Conservation (phyloP, 2,113 vertebrate genomes). For the Bufo bufo region DNA sequence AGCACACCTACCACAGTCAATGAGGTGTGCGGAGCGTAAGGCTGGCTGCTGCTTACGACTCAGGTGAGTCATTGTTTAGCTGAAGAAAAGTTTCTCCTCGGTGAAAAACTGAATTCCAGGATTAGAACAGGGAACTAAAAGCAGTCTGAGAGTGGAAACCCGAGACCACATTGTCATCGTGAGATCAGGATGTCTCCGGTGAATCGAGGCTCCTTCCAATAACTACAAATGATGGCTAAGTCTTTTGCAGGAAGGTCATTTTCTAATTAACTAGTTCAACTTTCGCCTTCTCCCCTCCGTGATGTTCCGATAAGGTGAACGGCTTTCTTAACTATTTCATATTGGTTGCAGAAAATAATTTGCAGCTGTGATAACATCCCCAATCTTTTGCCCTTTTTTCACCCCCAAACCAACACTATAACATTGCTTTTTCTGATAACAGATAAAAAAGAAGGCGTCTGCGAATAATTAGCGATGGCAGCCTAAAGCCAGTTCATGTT, state of each 20-base stretch:
- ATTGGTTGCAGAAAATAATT: slow-evolving; percentile 75
- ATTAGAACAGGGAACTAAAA: not conserved
- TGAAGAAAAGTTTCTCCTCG: slow-evolving; percentile 10
- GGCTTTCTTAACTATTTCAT: slow-evolving; percentile 63
- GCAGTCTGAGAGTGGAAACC: not conserved
- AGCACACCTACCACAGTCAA: not conserved
- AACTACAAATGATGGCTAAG: slow-evolving; percentile 9
- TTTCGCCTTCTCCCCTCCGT: slow-evolving; percentile 59
- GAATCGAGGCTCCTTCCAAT: not conserved
- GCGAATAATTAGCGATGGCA: slow-evolving; percentile 86
- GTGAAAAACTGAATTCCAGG: not conserved
- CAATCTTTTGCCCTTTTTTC: slow-evolving; percentile 54
- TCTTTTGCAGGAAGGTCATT: slow-evolving; percentile 60
- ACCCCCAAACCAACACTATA: slow-evolving; percentile 66
- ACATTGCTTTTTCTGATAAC: slow-evolving; percentile 80
- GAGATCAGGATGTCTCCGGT: not conserved
- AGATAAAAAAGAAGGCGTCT: slow-evolving; percentile 80
- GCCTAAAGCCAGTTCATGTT: slow-evolving; percentile 84
- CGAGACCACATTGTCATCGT: slow-evolving; percentile 34
- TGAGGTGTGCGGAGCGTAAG: not conserved
- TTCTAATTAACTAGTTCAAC: slow-evolving; percentile 63
- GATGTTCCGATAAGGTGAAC: slow-evolving; percentile 65
- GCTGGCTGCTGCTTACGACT: slow-evolving; percentile 10
- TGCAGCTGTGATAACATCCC: slow-evolving; percentile 80
- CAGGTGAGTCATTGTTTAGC: slow-evolving; percentile 43